phyloP scores from a whole-genome alignment of 2,797 vertebrate species.

The Lithobates pipiens region DNA sequence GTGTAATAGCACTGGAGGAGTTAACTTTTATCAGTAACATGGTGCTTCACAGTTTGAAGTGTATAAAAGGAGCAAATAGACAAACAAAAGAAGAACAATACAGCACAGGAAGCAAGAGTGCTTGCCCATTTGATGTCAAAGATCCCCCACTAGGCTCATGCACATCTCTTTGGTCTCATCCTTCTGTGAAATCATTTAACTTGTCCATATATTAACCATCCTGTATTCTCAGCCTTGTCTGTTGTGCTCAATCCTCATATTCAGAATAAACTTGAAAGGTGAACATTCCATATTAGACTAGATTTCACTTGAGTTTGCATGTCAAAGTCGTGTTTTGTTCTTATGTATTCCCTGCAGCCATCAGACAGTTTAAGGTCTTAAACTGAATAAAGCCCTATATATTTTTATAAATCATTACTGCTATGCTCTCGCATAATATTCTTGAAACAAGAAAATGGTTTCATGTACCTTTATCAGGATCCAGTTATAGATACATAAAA shows the following conservation, averaged over 20 bases:
- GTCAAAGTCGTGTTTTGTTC: not conserved
- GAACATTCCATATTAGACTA: not conserved
- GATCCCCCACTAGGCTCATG: constrained; percentile 48
- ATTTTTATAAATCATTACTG: too few relatives aligned
- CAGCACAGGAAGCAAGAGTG: constrained; percentile 54
- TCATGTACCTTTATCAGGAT: too few relatives aligned
- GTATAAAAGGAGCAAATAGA: constrained; percentile 59
- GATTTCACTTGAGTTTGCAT: too few relatives aligned
- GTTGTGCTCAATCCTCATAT: constrained; percentile 6
- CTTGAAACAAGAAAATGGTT: too few relatives aligned
- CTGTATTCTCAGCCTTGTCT: constrained; percentile 29
- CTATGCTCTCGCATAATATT: too few relatives aligned
- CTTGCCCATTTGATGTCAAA: constrained; percentile 55
- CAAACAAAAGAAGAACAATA: constrained; percentile 55
- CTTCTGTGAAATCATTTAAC: constrained; percentile 57
- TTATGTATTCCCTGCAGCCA: not conserved
- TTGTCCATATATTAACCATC: constrained; percentile 42
- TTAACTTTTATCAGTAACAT: constrained; percentile 54
- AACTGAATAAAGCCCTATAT: too few relatives aligned
- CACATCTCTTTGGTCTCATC: constrained; percentile 53
- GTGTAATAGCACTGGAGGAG: constrained; percentile 20
- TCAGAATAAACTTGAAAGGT: constrained; percentile 31
- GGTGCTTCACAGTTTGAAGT: constrained; percentile 61
- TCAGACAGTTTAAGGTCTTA: too few relatives aligned
- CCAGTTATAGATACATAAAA: too few relatives aligned